These are phyloP conservation scores for Stratiolaelaps scimitus DNA, from an alignment of 1,140 invertebrate species.

Conservation along the genomic window DNA sequence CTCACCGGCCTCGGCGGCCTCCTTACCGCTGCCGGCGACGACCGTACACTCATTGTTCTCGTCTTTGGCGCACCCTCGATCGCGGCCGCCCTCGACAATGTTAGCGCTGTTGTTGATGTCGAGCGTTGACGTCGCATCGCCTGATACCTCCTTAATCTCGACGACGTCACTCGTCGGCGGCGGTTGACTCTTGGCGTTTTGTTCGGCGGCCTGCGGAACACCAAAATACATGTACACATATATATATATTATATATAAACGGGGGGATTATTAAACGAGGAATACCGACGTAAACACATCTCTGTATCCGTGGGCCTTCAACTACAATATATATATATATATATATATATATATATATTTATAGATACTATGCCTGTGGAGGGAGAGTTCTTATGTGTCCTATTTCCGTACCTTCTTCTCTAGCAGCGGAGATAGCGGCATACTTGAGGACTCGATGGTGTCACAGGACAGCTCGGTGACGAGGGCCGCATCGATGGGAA, in stretches of 20 bases:
- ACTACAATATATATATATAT: no score
- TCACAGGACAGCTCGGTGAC: slow-evolving; percentile 18
- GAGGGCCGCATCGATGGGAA: slow-evolving; percentile 19
- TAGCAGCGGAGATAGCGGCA: slow-evolving; percentile 24
- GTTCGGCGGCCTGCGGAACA: slow-evolving; percentile 16
- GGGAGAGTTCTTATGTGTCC: no score
- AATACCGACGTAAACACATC: no score
- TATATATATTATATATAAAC: no score
- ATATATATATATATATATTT: no score
- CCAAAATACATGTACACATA: no score
- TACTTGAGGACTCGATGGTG: slow-evolving; percentile 27
- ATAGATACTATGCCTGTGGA: no score
- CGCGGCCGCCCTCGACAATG: slow-evolving; percentile 41
- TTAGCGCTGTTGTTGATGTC: slow-evolving; percentile 36
- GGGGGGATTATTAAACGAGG: no score
- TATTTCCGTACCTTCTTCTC: slow-evolving; percentile 26
- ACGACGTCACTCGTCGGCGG: slow-evolving; percentile 30
- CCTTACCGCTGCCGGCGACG: slow-evolving; percentile 34
- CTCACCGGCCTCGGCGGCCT: slow-evolving; percentile 9
- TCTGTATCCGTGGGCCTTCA: no score
- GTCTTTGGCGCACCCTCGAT: slow-evolving; percentile 41
- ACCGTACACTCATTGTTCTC: slow-evolving; percentile 40
- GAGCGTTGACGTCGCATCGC: slow-evolving; percentile 6
- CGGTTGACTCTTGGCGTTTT: slow-evolving; percentile 25
- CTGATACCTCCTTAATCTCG: slow-evolving; percentile 27